Conservation (phyloP, 2,113 vertebrate species). For the Gymnocephalus cernua region DNA sequence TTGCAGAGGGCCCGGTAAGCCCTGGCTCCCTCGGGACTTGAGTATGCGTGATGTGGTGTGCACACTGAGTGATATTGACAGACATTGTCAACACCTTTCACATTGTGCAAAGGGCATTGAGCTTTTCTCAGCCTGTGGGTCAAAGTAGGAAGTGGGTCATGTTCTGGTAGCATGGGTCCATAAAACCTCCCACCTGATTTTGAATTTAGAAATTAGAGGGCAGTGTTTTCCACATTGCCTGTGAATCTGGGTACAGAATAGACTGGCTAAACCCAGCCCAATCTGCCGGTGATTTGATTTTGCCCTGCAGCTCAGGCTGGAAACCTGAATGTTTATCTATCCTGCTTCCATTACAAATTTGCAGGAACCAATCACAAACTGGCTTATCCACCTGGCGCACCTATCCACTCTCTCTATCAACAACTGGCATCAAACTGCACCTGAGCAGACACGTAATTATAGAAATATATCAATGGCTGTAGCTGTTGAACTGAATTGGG, state of each 20-base stretch:
- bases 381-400: too few relatives aligned
- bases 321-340: too few relatives aligned
- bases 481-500: not conserved
- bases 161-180: not conserved
- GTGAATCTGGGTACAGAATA: not conserved
- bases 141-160: not conserved
- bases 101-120: constrained; percentile 36
- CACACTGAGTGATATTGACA: constrained; percentile 42
- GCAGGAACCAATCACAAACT: too few relatives aligned
- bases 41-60: constrained; percentile 10
- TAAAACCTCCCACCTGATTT: not conserved
- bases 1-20: not conserved
- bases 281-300: too few relatives aligned
- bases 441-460: not conserved
- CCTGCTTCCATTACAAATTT: too few relatives aligned
- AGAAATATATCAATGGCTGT: not conserved
- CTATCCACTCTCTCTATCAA: not conserved
- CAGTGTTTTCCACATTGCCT: not conserved
- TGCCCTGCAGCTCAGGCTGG: too few relatives aligned
- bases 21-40: not conserved
- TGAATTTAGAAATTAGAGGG: constrained; percentile 1
- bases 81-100: constrained; percentile 47
- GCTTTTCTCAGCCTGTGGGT: constrained; percentile 19
- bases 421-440: not conserved
- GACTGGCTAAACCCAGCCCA: too few relatives aligned